Conservation (phyloP, 2,797 vertebrate genomes). For the Muscicapa comitata region DNA sequence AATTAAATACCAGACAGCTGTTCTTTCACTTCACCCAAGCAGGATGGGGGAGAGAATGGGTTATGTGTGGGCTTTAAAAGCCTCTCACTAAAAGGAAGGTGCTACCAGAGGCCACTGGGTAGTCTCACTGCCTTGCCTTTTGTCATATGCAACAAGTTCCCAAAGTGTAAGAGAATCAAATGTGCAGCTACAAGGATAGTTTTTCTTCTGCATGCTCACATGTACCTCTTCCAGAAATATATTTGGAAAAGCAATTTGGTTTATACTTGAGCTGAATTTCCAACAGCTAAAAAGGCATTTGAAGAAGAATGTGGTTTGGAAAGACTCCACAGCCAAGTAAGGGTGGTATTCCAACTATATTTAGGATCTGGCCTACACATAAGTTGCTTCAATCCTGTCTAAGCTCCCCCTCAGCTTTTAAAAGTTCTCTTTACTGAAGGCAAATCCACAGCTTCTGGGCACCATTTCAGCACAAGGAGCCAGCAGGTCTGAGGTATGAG, state of each 20-base stretch:
- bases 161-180: neutral
- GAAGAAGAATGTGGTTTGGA: conserved; percentile 3
- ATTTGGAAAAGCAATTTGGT: neutral
- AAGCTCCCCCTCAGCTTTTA: neutral
- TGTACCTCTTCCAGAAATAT: neutral
- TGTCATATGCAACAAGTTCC: neutral
- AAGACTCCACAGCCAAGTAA: neutral
- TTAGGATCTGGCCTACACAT: neutral
- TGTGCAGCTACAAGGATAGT: neutral
- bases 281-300: neutral
- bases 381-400: neutral
- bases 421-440: neutral
- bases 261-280: neutral
- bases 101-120: neutral
- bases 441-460: neutral
- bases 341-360: neutral
- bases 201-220: neutral
- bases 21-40: neutral
- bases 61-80: neutral
- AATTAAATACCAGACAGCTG: neutral
- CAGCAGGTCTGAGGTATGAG: neutral
- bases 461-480: fast-evolving
- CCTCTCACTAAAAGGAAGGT: neutral
- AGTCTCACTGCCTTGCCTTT: neutral
- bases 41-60: neutral